Percentiles rank a stretch among this genome's conserved stretches.
phyloP scores from a whole-genome alignment of 2,113 vertebrate species.

The Sula dactylatra region DNA sequence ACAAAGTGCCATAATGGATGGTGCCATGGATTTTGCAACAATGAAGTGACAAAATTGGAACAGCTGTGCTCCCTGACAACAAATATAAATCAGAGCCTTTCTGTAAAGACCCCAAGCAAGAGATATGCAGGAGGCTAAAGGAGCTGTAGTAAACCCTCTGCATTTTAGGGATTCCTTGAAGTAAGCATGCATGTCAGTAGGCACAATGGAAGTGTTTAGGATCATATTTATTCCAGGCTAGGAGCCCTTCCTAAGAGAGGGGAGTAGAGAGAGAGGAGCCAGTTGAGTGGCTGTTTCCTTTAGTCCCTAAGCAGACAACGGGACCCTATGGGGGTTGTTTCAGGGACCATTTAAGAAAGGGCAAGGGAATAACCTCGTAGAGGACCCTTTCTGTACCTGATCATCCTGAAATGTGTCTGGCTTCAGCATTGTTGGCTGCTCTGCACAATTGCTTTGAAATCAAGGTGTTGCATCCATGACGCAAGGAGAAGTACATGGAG shows the following conservation, averaged over 20 bases:
- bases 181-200: neutral
- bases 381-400: neutral
- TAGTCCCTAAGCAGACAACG: neutral
- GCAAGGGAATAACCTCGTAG: neutral
- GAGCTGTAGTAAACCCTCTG: neutral
- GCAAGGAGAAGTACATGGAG: neutral
- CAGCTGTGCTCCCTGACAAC: slow-evolving; percentile 36
- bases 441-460: neutral
- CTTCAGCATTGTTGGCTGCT: neutral
- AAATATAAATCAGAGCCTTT: slow-evolving; percentile 5
- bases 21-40: slow-evolving; percentile 25
- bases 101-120: neutral
- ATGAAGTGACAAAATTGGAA: slow-evolving; percentile 7
- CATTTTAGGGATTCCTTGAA: neutral
- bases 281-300: neutral
- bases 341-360: neutral
- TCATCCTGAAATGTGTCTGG: neutral
- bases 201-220: neutral
- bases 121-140: neutral
- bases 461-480: neutral
- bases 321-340: neutral
- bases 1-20: slow-evolving; percentile 47
- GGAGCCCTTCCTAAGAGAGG: neutral
- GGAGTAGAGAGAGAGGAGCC: neutral
- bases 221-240: neutral